Evolutionary conservation across 1,140 invertebrate species (phyloP).

Genomic region (Conus betulinus): DNA sequence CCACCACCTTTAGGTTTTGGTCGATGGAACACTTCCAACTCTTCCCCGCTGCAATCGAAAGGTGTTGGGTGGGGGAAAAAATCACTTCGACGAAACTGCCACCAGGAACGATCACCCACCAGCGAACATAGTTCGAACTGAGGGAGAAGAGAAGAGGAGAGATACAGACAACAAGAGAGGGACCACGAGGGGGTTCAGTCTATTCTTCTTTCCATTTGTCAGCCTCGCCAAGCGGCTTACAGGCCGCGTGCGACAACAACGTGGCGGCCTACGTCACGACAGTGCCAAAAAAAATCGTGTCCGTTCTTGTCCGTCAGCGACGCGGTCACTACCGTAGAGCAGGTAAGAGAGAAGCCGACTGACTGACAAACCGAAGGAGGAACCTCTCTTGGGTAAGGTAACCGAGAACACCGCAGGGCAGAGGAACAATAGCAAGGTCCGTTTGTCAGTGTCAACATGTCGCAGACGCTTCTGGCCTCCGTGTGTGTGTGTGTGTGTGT

Average conservation of each 20-base stretch:
- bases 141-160: neutral
- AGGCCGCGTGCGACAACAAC: neutral
- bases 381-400: neutral
- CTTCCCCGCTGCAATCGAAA: too few species aligned
- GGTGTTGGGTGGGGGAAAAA: too few species aligned
- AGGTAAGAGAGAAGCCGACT: neutral
- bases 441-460: neutral
- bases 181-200: neutral
- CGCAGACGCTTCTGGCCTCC: too few species aligned
- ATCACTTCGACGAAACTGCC: too few species aligned
- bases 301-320: neutral
- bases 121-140: neutral
- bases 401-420: neutral
- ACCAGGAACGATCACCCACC: too few species aligned
- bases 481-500: neutral
- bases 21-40: too few species aligned
- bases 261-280: neutral
- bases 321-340: neutral
- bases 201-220: constrained; percentile 22
- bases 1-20: neutral
- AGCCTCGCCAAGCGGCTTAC: neutral
- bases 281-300: neutral
- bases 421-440: neutral
- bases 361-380: neutral
- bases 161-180: neutral